Evolutionary conservation across 2,888 invertebrate genomes (phyloP).

Genomic region (Onchidella celtica): DNA sequence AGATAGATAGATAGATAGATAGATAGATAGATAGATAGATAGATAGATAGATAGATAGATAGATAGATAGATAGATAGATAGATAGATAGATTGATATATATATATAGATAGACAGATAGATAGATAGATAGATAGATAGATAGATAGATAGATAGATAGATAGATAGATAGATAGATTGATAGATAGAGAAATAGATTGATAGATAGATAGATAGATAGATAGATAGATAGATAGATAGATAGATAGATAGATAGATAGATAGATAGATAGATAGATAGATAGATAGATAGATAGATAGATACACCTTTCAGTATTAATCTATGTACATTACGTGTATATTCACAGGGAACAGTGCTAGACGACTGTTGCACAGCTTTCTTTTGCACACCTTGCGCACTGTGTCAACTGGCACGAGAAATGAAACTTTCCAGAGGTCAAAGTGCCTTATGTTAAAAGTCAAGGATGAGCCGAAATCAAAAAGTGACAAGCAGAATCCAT

Average conservation of each 20-base stretch:
- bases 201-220: constrained; percentile 13
- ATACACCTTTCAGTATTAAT: no score
- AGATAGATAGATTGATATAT: no score
- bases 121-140: no score
- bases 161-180: neutral
- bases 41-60: constrained; percentile 8
- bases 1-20: neutral
- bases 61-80: constrained; percentile 5
- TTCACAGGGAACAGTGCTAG: constrained; percentile 46
- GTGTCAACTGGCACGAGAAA: constrained; percentile 49
- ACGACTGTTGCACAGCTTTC: constrained; percentile 35
- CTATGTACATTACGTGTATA: no score
- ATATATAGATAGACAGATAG: no score
- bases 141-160: neutral
- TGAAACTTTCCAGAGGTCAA: constrained; percentile 9
- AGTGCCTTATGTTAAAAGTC: no score
- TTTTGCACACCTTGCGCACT: constrained; percentile 42
- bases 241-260: constrained; percentile 24
- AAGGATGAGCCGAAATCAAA: no score
- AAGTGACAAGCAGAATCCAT: no score
- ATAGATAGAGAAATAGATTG: no score
- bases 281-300: no score
- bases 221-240: constrained; percentile 6
- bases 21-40: constrained; percentile 18
- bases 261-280: constrained; percentile 20